Conservation (phyloP, 2,797 vertebrate species). For the Falco rusticolus region DNA sequence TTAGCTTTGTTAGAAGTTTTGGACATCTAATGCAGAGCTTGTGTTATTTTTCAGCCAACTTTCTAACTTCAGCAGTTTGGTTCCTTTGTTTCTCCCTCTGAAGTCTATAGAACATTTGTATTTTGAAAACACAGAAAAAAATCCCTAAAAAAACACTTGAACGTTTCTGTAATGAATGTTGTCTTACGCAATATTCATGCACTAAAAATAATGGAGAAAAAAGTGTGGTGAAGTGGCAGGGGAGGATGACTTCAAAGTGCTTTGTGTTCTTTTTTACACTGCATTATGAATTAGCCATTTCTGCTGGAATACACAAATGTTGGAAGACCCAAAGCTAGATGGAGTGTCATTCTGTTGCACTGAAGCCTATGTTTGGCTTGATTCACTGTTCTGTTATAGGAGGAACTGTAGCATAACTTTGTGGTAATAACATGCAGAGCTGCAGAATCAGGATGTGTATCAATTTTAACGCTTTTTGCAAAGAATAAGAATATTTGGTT, state of each 20-base stretch:
- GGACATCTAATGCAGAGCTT: background rate
- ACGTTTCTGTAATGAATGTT: background rate
- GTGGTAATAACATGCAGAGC: background rate
- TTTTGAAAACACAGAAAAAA: background rate
- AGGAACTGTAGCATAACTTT: background rate
- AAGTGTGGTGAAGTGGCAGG: background rate
- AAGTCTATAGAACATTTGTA: background rate
- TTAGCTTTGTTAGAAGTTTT: background rate
- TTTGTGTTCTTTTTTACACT: background rate
- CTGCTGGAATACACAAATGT: background rate
- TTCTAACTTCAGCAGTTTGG: background rate
- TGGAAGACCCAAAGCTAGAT: background rate
- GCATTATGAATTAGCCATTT: background rate
- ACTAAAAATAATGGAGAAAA: background rate
- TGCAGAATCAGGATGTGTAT: background rate
- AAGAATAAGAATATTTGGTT: background rate
- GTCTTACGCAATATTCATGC: background rate
- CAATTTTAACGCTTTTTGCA: background rate
- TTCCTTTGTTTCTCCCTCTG: background rate
- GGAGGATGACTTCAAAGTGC: background rate
- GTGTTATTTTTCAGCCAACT: background rate
- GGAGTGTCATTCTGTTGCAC: background rate
- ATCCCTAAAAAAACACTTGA: rapidly evolving
- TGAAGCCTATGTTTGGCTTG: background rate
- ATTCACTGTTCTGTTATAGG: background rate